Conservation (phyloP, 2,888 invertebrate species). For the Drosophila rellima region DNA sequence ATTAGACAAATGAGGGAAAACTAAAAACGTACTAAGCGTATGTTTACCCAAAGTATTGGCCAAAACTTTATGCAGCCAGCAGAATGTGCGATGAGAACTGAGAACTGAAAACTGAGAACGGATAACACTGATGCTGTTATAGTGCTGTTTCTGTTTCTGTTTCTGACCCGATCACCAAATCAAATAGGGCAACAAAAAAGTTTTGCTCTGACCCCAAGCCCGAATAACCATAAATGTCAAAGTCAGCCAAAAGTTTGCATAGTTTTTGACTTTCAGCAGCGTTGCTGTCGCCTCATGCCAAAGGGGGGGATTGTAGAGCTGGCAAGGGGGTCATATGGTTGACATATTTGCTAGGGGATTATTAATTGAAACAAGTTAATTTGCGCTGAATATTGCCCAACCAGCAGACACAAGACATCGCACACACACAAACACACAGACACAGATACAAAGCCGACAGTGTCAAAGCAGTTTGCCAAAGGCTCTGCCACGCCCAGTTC, state of each 20-base stretch:
- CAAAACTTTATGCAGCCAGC: conserved; percentile 57
- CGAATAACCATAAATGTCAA: conserved; percentile 83
- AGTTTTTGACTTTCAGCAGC: conserved; percentile 78
- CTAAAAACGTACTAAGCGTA: conserved; percentile 62
- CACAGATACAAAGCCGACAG: conserved; percentile 52
- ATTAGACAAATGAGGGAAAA: conserved; percentile 76
- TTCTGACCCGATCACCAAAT: conserved; percentile 58
- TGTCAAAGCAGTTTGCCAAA: conserved; percentile 68
- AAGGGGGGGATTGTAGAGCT: not conserved
- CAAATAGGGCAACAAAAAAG: conserved; percentile 69
- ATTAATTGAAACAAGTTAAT: conserved; percentile 85
- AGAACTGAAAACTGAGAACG: not conserved
- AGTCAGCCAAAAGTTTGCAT: conserved; percentile 81
- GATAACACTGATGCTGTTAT: not conserved
- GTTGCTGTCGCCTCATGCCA: conserved; percentile 16
- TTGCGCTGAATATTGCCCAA: conserved; percentile 78
- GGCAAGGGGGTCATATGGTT: conserved; percentile 65
- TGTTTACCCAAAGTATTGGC: conserved; percentile 65
- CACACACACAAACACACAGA: conserved; percentile 22
- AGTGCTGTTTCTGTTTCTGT: not conserved
- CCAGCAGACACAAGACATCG: conserved; percentile 43
- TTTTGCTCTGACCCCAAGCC: conserved; percentile 44
- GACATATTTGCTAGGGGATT: conserved; percentile 85
- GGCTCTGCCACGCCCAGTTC: conserved; percentile 58
- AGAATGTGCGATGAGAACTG: conserved; percentile 9